Evolutionary conservation across 2,113 vertebrate genomes (phyloP).

Genomic region (Notiomystis cincta): DNA sequence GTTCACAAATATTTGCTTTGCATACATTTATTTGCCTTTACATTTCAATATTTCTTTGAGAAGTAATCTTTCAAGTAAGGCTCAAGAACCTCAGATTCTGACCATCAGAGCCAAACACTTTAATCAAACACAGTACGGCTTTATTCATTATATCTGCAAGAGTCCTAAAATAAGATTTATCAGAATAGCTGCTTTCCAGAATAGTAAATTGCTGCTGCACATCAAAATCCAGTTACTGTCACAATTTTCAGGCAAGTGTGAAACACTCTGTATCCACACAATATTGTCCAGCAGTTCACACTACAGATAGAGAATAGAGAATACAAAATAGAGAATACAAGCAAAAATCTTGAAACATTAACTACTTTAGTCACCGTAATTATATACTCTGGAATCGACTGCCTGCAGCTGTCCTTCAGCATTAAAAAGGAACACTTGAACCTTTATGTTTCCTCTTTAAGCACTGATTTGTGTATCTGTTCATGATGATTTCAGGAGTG

Average conservation of each 20-base stretch:
- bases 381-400: background rate
- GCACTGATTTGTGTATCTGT: accelerated
- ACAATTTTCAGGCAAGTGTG: background rate
- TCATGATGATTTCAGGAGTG: accelerated
- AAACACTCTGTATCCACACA: background rate
- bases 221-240: background rate
- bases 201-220: background rate
- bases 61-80: background rate
- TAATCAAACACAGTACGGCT: background rate
- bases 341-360: background rate
- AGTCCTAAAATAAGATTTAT: background rate
- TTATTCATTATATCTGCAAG: background rate
- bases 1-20: background rate
- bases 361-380: accelerated
- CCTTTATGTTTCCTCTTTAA: accelerated
- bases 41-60: background rate
- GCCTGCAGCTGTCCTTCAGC: background rate
- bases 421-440: background rate
- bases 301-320: background rate
- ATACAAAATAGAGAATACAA: background rate
- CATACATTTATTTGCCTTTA: background rate
- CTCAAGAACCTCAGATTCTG: background rate
- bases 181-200: background rate
- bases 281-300: accelerated
- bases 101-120: background rate